phyloP scores from a whole-genome alignment of 2,888 invertebrate genomes.

The Macrostomum cliftonense region DNA sequence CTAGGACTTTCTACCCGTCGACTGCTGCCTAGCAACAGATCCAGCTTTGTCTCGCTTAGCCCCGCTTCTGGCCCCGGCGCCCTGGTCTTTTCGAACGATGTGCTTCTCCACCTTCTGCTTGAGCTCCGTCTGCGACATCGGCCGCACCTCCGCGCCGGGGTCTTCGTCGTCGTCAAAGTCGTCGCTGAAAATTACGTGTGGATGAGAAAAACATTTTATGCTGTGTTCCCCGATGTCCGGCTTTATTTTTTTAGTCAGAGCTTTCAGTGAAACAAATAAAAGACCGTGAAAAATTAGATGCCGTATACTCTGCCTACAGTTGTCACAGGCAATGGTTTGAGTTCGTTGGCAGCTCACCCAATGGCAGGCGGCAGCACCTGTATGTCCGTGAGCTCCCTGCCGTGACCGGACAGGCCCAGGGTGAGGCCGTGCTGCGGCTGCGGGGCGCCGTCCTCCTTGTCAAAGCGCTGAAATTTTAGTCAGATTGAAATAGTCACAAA shows the following conservation, averaged over 20 bases:
- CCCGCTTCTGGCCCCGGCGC: no score
- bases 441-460: slow-evolving; percentile 11
- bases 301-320: no score
- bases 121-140: slow-evolving; percentile 18
- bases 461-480: slow-evolving; percentile 13
- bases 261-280: no score
- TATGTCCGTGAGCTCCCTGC: slow-evolving; percentile 12
- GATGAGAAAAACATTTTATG: not conserved
- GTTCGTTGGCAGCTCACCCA: slow-evolving; percentile 11
- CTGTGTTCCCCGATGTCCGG: no score
- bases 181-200: slow-evolving; percentile 15
- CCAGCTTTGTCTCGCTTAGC: no score
- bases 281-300: no score
- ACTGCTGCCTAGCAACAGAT: no score
- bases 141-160: slow-evolving; percentile 16
- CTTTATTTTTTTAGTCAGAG: no score
- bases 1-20: no score
- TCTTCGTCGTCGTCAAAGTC: slow-evolving; percentile 14
- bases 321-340: not conserved
- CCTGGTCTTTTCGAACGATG: slow-evolving; percentile 3
- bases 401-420: slow-evolving; percentile 11
- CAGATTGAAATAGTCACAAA: not conserved
- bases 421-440: slow-evolving; percentile 12
- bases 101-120: slow-evolving; percentile 14
- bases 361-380: slow-evolving; percentile 16